phyloP scores from a whole-genome alignment of 2,888 invertebrate genomes.

The Epirrhoe tristata region DNA sequence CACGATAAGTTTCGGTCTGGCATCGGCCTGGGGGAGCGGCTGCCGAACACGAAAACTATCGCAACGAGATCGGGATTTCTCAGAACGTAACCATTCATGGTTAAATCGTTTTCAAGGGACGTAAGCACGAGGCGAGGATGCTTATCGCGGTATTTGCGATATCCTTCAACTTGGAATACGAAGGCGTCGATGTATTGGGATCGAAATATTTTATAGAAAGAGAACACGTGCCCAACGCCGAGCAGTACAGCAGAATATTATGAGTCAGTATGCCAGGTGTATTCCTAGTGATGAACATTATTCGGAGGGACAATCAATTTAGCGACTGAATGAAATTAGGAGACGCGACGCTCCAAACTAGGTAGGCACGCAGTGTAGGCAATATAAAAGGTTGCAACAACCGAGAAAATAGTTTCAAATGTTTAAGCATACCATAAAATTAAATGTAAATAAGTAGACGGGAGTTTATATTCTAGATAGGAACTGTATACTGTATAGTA shows the following conservation, averaged over 20 bases:
- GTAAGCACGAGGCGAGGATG: constrained; percentile 53
- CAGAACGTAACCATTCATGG: constrained; percentile 68
- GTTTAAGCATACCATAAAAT: not conserved
- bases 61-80: constrained; percentile 77
- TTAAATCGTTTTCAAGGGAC: constrained; percentile 52
- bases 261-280: constrained; percentile 4
- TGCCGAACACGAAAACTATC: constrained; percentile 69
- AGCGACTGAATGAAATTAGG: constrained; percentile 54
- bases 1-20: constrained; percentile 68
- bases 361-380: constrained; percentile 43
- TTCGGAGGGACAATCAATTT: constrained; percentile 53
- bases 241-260: constrained; percentile 9
- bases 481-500: constrained; percentile 5
- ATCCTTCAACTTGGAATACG: constrained; percentile 45
- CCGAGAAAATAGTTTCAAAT: constrained; percentile 18
- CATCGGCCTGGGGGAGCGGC: constrained; percentile 50
- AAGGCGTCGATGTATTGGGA: constrained; percentile 10
- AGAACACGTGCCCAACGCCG: constrained; percentile 14
- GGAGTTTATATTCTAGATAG: not conserved
- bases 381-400: constrained; percentile 43
- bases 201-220: constrained; percentile 20
- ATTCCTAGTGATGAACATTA: constrained; percentile 36
- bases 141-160: constrained; percentile 65
- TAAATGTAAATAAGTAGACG: not conserved
- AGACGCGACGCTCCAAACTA: constrained; percentile 46